Conservation (phyloP, 2,797 vertebrate genomes). For the Coregonus sp. region DNA sequence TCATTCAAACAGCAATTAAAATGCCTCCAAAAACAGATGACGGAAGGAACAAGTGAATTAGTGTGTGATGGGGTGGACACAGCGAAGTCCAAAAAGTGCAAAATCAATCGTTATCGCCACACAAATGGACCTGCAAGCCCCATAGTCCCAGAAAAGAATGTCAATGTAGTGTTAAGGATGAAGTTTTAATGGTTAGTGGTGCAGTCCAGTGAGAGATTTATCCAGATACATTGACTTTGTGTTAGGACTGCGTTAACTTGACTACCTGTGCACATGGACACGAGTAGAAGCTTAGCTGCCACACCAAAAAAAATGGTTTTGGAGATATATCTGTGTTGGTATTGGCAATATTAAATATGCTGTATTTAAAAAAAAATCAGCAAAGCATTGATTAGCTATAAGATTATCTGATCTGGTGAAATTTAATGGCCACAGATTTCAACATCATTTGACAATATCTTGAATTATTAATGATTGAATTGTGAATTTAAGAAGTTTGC, state of each 20-base stretch:
- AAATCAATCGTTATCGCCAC: slow-evolving; percentile 9
- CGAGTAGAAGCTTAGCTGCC: slow-evolving; percentile 6
- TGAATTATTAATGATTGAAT: neutral
- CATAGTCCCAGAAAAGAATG: slow-evolving; percentile 35
- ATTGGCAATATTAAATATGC: neutral
- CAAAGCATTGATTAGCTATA: neutral
- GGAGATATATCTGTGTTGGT: neutral
- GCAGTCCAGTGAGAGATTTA: slow-evolving; percentile 54
- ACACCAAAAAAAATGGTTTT: neutral
- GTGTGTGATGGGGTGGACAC: slow-evolving; percentile 12
- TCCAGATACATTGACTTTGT: slow-evolving; percentile 58
- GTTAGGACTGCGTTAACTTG: slow-evolving; percentile 1
- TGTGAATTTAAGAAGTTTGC: neutral
- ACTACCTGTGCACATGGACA: neutral
- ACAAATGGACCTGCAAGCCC: slow-evolving; percentile 8
- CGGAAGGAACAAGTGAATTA: slow-evolving; percentile 20
- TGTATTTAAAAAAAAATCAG: neutral
- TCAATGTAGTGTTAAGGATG: slow-evolving; percentile 10
- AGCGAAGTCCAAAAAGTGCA: slow-evolving; percentile 5
- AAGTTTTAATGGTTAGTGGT: slow-evolving; percentile 22
- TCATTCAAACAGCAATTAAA: slow-evolving; percentile 9
- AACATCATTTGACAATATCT: neutral
- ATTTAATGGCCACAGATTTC: neutral
- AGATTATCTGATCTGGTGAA: neutral
- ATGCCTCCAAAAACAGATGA: neutral